Conservation (phyloP, 2,113 vertebrate genomes). For the Copsychus sechellarum region DNA sequence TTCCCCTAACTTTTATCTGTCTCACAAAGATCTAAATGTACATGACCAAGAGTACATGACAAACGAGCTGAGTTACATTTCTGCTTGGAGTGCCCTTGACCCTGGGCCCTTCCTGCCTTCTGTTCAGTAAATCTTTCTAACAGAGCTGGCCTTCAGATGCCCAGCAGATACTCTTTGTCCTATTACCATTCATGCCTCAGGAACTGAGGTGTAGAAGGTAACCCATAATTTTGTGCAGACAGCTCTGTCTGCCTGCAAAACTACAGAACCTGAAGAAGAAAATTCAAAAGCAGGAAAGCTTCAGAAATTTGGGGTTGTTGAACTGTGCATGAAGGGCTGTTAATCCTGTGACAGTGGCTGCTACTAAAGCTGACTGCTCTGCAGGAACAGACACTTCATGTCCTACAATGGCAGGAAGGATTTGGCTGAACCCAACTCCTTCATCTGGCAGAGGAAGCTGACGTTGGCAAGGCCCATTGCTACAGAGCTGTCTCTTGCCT, state of each 20-base stretch:
- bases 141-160: not conserved
- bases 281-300: not conserved
- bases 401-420: not conserved
- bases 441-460: not conserved
- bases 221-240: conserved; percentile 9
- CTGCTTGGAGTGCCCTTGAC: not conserved
- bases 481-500: not conserved
- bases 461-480: not conserved
- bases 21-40: not conserved
- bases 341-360: conserved; percentile 5
- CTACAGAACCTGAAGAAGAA: not conserved
- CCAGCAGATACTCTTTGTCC: not conserved
- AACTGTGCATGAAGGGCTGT: not conserved
- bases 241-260: not conserved
- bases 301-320: not conserved
- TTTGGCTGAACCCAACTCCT: not conserved
- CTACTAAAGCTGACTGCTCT: not conserved
- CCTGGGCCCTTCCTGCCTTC: not conserved
- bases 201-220: not conserved
- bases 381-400: not conserved
- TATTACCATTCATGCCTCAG: not conserved
- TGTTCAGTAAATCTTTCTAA: not conserved
- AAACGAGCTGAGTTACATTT: not conserved
- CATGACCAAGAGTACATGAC: not conserved
- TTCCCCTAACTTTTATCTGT: not conserved